phyloP scores from a whole-genome alignment of 2,113 vertebrate species.

The Salvelinus fontinalis region DNA sequence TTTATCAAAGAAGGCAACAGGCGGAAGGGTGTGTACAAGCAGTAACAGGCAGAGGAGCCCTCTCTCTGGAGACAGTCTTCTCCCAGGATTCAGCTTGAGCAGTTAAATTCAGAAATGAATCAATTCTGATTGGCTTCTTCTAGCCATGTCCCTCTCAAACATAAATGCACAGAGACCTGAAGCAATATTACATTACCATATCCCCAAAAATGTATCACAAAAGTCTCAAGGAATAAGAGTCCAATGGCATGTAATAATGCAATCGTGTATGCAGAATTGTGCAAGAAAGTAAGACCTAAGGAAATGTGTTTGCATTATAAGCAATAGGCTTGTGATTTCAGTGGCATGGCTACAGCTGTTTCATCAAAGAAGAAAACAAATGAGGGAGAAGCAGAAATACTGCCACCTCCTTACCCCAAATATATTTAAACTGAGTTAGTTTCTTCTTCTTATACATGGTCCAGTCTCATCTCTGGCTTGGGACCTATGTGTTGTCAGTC shows the following conservation, averaged over 20 bases:
- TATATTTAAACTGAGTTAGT: constrained; percentile 33
- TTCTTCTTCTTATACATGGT: constrained; percentile 25
- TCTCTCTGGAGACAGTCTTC: not conserved
- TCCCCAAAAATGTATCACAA: constrained; percentile 10
- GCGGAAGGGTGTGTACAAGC: not conserved
- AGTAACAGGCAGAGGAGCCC: not conserved
- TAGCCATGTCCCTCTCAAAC: not conserved
- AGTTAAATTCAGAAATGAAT: not conserved
- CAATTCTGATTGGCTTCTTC: not conserved
- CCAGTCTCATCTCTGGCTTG: constrained; percentile 42
- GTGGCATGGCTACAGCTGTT: constrained; percentile 59
- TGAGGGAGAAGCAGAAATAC: constrained; percentile 31
- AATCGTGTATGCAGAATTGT: constrained; percentile 60
- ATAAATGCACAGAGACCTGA: constrained; percentile 7
- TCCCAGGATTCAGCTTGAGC: not conserved
- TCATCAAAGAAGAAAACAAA: constrained; percentile 32
- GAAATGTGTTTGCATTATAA: constrained; percentile 37
- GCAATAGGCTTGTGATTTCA: constrained; percentile 38
- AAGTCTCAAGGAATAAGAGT: constrained; percentile 37
- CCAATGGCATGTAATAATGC: constrained; percentile 42
- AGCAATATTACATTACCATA: constrained; percentile 6
- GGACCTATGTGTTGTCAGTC: constrained; percentile 15
- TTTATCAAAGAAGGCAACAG: constrained; percentile 12
- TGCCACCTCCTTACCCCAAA: constrained; percentile 32
- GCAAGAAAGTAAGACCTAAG: constrained; percentile 53